These are phyloP conservation scores for Eupristina koningsbergeri DNA, from an alignment of 1,140 invertebrate genomes.

Conservation along the genomic window DNA sequence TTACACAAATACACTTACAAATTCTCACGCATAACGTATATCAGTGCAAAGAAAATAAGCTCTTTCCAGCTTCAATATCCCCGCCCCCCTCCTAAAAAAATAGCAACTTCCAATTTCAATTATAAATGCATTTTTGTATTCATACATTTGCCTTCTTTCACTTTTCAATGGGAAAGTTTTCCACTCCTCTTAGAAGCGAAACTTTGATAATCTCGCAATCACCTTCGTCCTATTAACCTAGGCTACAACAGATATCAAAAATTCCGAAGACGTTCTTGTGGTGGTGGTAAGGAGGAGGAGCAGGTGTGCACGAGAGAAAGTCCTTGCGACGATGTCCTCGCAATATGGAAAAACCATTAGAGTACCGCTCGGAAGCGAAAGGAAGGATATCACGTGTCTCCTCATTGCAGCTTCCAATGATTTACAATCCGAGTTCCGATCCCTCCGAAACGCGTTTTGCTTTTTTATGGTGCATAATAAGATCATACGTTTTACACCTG, in stretches of 20 bases:
- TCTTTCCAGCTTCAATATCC: no score
- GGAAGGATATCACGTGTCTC: neutral
- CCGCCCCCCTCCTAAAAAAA: no score
- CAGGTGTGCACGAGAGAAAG: neutral
- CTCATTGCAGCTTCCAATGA: neutral
- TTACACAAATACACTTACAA: no score
- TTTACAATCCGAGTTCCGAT: neutral
- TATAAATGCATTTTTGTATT: neutral
- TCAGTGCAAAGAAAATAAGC: no score
- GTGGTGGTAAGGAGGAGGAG: neutral
- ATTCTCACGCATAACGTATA: no score
- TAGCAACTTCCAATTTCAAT: no score
- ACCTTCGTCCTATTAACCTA: no score
- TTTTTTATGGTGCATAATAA: no score
- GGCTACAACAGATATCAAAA: neutral
- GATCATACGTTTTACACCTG: no score
- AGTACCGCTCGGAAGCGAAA: neutral
- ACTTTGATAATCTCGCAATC: no score
- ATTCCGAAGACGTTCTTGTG: neutral
- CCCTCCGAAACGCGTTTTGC: no score
- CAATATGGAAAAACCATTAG: neutral
- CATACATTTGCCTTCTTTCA: neutral
- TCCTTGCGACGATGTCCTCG: neutral
- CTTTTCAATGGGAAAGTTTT: no score
- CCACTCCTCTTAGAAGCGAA: neutral